A percentile compares a stretch with the other conserved stretches of the same genome.
phyloP scores from a whole-genome alignment of 2,113 vertebrate genomes.

The Thamnaconus septentrionalis region DNA sequence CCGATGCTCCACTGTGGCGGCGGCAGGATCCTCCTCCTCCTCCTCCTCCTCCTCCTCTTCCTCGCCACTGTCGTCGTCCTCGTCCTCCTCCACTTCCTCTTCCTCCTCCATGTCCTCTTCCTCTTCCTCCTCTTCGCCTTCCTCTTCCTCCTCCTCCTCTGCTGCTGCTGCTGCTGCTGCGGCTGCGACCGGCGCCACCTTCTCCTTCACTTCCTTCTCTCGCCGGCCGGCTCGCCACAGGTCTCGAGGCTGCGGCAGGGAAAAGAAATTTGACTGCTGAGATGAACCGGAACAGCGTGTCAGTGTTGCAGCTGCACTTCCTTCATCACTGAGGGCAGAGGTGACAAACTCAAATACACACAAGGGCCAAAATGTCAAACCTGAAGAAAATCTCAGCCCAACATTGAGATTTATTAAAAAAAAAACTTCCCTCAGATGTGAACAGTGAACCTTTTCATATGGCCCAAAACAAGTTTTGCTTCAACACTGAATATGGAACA shows the following conservation, averaged over 20 bases:
- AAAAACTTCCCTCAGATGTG: too few species aligned
- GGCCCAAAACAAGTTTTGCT: too few species aligned
- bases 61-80: conserved; percentile 46
- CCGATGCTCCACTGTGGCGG: conserved; percentile 76
- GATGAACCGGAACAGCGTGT: too few species aligned
- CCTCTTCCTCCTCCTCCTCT: conserved; percentile 53
- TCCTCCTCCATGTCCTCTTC: conserved; percentile 76
- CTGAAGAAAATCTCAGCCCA: too few species aligned
- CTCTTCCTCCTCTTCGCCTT: conserved; percentile 61
- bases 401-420: too few species aligned
- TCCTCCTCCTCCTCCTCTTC: conserved; percentile 66
- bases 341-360: too few species aligned
- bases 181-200: conserved; percentile 45
- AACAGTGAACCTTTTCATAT: too few species aligned
- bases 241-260: conserved; percentile 56
- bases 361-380: too few species aligned
- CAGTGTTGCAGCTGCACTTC: too few species aligned
- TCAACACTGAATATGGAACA: too few species aligned
- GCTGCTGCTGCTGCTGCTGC: conserved; percentile 25
- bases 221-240: conserved; percentile 75
- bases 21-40: conserved; percentile 79
- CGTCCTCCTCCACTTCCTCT: conserved; percentile 33
- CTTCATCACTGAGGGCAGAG: too few species aligned
- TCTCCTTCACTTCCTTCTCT: conserved; percentile 76
- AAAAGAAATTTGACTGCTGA: too few species aligned